Conservation (phyloP, 1,140 invertebrate species). For the Drosophila bipectinata region DNA sequence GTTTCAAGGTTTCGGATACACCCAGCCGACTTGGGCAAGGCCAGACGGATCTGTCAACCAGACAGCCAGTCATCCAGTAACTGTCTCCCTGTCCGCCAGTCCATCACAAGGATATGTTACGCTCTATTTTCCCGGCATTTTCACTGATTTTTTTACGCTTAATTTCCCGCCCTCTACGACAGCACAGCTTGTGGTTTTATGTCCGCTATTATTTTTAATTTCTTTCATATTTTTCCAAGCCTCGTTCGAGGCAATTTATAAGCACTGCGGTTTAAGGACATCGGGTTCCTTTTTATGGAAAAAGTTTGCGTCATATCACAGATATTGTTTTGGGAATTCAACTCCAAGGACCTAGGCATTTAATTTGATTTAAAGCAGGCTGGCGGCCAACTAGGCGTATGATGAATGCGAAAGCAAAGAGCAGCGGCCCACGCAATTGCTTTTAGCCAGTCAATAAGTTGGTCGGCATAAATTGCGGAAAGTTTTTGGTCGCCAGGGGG, state of each 20-base stretch:
- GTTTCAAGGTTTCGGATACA: neutral
- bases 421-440: constrained; percentile 41
- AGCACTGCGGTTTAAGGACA: constrained; percentile 21
- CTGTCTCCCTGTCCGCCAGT: constrained; percentile 5
- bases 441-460: constrained; percentile 35
- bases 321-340: constrained; percentile 61
- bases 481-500: constrained; percentile 39
- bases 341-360: constrained; percentile 37
- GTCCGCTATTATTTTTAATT: constrained; percentile 63
- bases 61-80: constrained; percentile 13
- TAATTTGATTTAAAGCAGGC: constrained; percentile 69
- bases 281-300: constrained; percentile 36
- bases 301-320: constrained; percentile 38
- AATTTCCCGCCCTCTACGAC: constrained; percentile 56
- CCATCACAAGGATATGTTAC: neutral
- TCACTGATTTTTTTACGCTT: constrained; percentile 75
- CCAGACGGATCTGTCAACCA: constrained; percentile 35
- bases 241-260: constrained; percentile 10
- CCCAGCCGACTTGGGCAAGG: constrained; percentile 21
- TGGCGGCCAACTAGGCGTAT: constrained; percentile 45
- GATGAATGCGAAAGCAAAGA: constrained; percentile 39
- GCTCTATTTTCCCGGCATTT: constrained; percentile 67
- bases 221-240: constrained; percentile 41
- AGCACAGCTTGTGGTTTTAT: constrained; percentile 46
- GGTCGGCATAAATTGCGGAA: constrained; percentile 52